Base-by-base conservation (phyloP, 92 coral and sea anemone genomes). In the Pocillopora grandis region DNA sequence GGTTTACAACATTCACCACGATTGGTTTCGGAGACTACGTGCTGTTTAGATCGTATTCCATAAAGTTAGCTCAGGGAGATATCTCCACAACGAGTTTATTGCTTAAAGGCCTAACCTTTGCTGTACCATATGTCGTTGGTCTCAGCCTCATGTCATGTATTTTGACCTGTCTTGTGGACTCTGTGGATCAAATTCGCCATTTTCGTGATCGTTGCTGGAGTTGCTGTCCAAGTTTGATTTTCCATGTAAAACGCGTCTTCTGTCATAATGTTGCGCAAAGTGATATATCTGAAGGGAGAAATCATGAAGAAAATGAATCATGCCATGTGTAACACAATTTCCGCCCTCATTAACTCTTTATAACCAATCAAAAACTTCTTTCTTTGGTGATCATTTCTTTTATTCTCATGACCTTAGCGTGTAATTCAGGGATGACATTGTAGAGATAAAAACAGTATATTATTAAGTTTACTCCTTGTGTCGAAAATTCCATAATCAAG, bases 11-110 rank as follows among this genome's bases (percentile, higher is more conserved):
- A 0, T 58, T 80, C 35, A 80, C 85, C 1, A 80, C 85, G 11
- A 80, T 70, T 19, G 85, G 85, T 15, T 80, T 68, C 58, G 85
- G 85, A 17, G 85, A 80, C 36, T 80, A 80, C n/a, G 76, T 80
- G 35, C 85, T 68, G 6, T 58, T 80, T 35, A 62, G 66, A 78
- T 20, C 72, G 10, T 13, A 23, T 48, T 14, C 61, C 10, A 58
- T 9, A 12, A 77, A 77, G 42, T 27, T 61, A 2, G 58, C 37
- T 12, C 67, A 33, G 33, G 81, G 81, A 10, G 56, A 77, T 35
- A 5, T 27, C 12, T 19, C 70, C 27, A 60, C 11, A 10, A 9
- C 58, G 1, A 0, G 8, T 4, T 42, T 77, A 4, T 16, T 77
- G 0, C 14, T 33, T n/a, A n/a, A 77, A 0, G 70, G 70, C 12